phyloP scores from a whole-genome alignment of 2,888 invertebrate genomes.

The Ormia ochracea region DNA sequence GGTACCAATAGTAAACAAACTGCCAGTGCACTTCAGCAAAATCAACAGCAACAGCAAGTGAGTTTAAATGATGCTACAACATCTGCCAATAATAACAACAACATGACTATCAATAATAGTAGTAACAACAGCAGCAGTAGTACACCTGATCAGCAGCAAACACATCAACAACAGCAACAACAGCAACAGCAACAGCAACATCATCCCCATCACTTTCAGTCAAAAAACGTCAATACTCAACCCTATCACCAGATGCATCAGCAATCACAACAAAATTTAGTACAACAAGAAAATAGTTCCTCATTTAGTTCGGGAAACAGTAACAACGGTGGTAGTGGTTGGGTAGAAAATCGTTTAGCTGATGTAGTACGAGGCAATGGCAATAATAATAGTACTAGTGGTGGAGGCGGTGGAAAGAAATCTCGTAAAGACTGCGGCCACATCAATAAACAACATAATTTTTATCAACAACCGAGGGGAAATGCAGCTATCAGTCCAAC shows the following conservation, averaged over 20 bases:
- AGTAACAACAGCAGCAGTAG: slow-evolving; percentile 64
- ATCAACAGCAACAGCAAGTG: slow-evolving; percentile 58
- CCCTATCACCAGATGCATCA: slow-evolving; percentile 61
- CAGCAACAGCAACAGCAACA: slow-evolving; percentile 41
- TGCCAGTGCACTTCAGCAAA: slow-evolving; percentile 62
- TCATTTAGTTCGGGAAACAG: slow-evolving; percentile 62
- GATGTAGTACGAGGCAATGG: slow-evolving; percentile 88
- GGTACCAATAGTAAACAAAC: slow-evolving; percentile 64
- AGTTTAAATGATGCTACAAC: slow-evolving; percentile 64
- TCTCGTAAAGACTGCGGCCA: slow-evolving; percentile 72
- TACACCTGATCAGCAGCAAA: slow-evolving; percentile 43
- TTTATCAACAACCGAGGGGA: slow-evolving; percentile 61
- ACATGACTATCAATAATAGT: slow-evolving; percentile 61
- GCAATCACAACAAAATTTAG: slow-evolving; percentile 62
- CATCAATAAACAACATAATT: slow-evolving; percentile 65
- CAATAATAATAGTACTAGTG: slow-evolving; percentile 55
- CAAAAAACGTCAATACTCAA: slow-evolving; percentile 64
- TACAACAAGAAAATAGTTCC: slow-evolving; percentile 68
- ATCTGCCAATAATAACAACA: slow-evolving; percentile 65
- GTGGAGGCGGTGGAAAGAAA: slow-evolving; percentile 65
- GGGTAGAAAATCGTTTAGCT: slow-evolving; percentile 82
- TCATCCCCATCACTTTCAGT: slow-evolving; percentile 51
- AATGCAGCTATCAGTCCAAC: slow-evolving; percentile 66
- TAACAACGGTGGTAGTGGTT: slow-evolving; percentile 75
- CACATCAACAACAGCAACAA: slow-evolving; percentile 63